Conservation (phyloP, 64 coral and sea anemone species). For the Cladopsammia gracilis region DNA sequence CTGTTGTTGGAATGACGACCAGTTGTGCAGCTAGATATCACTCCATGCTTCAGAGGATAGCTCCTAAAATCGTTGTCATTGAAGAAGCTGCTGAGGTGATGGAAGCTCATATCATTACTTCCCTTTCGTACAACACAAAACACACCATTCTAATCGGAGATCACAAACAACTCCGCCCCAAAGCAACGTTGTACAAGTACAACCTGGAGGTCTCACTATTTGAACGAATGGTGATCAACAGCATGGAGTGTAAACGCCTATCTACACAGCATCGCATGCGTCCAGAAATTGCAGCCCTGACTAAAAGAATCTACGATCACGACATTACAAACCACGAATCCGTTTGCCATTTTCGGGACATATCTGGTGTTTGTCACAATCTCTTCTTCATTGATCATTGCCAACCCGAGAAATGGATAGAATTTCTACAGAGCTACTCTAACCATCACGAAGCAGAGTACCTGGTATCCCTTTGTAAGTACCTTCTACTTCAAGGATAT, state of each 20-base stretch:
- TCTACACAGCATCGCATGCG: slow-evolving; percentile 86
- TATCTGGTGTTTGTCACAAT: slow-evolving; percentile 71
- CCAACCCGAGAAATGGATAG: slow-evolving; percentile 17
- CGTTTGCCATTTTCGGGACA: slow-evolving; percentile 66
- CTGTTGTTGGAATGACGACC: slow-evolving; percentile 94
- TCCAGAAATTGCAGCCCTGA: slow-evolving; percentile 78
- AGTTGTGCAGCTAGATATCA: slow-evolving; percentile 79
- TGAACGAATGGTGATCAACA: slow-evolving; percentile 90
- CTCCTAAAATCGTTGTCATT: slow-evolving; percentile 80
- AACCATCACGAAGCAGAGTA: slow-evolving; percentile 87
- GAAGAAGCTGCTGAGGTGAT: slow-evolving; percentile 96
- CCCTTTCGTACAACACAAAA: slow-evolving; percentile 62
- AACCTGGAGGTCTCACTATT: slow-evolving; percentile 90
- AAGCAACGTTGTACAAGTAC: slow-evolving; percentile 75
- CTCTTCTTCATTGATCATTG: slow-evolving; percentile 86
- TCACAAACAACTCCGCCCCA: slow-evolving; percentile 89
- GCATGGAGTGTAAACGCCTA: slow-evolving; percentile 78
- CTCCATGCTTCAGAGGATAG: slow-evolving; percentile 71
- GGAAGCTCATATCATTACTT: slow-evolving; percentile 90
- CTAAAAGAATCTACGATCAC: slow-evolving; percentile 77
- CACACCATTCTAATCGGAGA: slow-evolving; percentile 89
- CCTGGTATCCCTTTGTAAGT: slow-evolving; percentile 73
- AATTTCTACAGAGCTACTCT: slow-evolving; percentile 76
- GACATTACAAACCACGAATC: slow-evolving; percentile 77
- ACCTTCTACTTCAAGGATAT: slow-evolving; percentile 82